phyloP scores from a whole-genome alignment of 2,113 vertebrate genomes.

The Chionis minor region DNA sequence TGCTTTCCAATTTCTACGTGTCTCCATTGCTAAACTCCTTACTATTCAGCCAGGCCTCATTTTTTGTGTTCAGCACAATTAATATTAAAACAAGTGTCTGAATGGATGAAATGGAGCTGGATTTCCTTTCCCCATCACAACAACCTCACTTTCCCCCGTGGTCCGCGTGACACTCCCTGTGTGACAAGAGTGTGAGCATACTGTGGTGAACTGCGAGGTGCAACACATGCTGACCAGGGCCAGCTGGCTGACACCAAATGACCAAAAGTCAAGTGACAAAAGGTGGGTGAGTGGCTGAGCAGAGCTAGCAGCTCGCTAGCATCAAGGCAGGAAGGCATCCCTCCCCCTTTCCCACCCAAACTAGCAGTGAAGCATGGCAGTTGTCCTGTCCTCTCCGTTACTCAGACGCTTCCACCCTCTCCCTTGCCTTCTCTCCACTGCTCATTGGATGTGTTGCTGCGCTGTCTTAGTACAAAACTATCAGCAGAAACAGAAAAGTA shows the following conservation, averaged over 20 bases:
- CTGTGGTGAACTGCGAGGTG: neutral
- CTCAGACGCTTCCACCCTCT: neutral
- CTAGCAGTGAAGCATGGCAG: neutral
- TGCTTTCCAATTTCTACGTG: neutral
- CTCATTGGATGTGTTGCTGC: neutral
- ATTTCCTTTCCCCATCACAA: neutral
- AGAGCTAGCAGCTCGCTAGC: neutral
- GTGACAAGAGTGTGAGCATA: accelerated
- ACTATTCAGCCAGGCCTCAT: neutral
- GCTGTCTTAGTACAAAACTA: neutral
- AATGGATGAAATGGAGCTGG: neutral
- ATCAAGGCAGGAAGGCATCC: neutral
- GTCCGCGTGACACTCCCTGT: accelerated
- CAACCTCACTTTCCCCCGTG: accelerated
- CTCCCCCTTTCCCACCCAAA: neutral
- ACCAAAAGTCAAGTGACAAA: neutral
- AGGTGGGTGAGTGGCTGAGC: neutral
- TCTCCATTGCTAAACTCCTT: neutral
- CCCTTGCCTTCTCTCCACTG: neutral
- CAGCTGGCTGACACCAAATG: neutral
- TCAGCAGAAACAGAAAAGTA: neutral
- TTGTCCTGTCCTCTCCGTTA: neutral
- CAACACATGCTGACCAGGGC: neutral
- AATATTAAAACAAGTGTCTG: neutral
- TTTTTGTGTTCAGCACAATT: neutral